Evolutionary conservation across 2,797 vertebrate genomes (phyloP).

Genomic region (Chaetodon trifasciatus): DNA sequence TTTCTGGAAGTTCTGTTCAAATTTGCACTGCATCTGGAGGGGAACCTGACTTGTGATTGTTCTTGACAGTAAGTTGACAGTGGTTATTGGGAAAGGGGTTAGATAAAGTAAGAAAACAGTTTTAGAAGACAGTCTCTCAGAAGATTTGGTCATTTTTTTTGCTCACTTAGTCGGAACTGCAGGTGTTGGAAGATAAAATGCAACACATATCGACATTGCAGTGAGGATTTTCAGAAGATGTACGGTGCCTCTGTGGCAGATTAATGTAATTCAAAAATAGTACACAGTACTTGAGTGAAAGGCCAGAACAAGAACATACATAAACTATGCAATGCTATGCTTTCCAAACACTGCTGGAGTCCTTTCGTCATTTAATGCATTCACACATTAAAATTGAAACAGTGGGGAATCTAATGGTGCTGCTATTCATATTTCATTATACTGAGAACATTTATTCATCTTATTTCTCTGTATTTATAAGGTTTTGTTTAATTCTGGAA

Average conservation of each 20-base stretch:
- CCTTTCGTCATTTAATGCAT: conserved; percentile 34
- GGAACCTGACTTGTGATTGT: too few species aligned
- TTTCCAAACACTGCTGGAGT: conserved; percentile 12
- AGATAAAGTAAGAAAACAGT: neutral
- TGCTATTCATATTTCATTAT: conserved; percentile 43
- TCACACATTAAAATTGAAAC: conserved; percentile 50
- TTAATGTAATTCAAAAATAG: neutral
- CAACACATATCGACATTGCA: neutral
- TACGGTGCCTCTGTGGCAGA: neutral
- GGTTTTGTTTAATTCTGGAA: neutral
- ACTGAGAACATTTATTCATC: conserved; percentile 7
- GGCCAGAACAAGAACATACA: conserved; percentile 13
- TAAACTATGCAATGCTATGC: conserved; percentile 22
- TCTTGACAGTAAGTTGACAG: neutral
- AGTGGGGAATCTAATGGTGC: conserved; percentile 18
- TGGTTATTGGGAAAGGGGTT: neutral
- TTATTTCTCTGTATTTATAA: conserved; percentile 16
- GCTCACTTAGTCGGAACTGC: neutral
- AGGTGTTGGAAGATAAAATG: neutral
- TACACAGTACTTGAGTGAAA: neutral
- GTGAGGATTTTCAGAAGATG: neutral
- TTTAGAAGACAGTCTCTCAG: neutral
- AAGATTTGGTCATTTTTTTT: neutral
- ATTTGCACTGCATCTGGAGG: too few species aligned
- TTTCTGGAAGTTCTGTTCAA: neutral